These are phyloP conservation scores for Drosophila truncata DNA, from an alignment of 1,140 invertebrate species.

Conservation along the genomic window DNA sequence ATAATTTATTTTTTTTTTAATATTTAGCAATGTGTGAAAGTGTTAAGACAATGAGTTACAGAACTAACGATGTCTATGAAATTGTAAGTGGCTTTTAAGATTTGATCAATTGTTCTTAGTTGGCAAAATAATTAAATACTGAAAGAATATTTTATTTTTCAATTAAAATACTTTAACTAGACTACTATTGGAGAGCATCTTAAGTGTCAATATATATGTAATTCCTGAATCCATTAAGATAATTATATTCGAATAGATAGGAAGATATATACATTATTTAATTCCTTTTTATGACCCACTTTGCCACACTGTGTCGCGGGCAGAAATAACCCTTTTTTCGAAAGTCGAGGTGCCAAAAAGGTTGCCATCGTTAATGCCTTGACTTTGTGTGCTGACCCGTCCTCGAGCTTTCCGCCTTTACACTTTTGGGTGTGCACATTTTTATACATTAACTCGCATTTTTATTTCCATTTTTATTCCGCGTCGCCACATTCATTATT, in stretches of 20 bases:
- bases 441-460: conserved; percentile 17
- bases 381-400: conserved; percentile 26
- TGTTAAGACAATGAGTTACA: too few species aligned
- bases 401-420: conserved; percentile 25
- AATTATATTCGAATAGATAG: not conserved
- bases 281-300: not conserved
- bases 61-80: too few species aligned
- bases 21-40: too few species aligned
- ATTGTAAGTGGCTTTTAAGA: too few species aligned
- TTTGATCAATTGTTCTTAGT: too few species aligned
- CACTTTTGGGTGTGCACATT: conserved; percentile 28
- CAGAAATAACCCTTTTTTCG: conserved; percentile 1
- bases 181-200: too few species aligned
- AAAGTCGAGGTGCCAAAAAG: conserved; percentile 30
- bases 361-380: conserved; percentile 34
- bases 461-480: conserved; percentile 26
- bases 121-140: too few species aligned
- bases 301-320: not conserved
- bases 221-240: not conserved
- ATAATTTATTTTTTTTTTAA: too few species aligned
- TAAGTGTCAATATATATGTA: not conserved
- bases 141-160: too few species aligned
- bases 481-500: conserved; percentile 60
- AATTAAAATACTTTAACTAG: too few species aligned
- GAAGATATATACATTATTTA: not conserved